A percentile compares a stretch with the other conserved stretches of the same genome.
Evolutionary conservation across 1,140 invertebrate species (phyloP).

Genomic region (Trialeurodes vaporariorum): DNA sequence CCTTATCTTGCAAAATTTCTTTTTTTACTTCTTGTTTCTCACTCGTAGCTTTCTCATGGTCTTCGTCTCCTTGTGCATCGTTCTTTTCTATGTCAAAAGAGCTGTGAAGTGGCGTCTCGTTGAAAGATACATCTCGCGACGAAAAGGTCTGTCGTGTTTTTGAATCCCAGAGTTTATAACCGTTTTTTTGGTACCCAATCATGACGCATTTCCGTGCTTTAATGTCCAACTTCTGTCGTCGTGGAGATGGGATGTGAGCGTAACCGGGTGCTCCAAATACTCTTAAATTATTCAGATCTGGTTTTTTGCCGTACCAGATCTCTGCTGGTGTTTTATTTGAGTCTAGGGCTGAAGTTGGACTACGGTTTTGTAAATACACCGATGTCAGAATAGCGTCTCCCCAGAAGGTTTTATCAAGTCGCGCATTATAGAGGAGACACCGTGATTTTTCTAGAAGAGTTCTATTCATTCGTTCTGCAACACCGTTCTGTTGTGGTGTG

Average conservation of each 20-base stretch:
- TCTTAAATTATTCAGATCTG: no score
- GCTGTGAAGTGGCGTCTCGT: no score
- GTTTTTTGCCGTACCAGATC: constrained; percentile 25
- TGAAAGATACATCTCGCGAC: no score
- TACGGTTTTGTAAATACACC: constrained; percentile 31
- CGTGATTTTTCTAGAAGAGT: constrained; percentile 30
- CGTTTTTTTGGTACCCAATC: constrained; percentile 23
- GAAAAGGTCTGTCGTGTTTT: no score
- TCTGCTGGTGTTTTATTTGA: constrained; percentile 28
- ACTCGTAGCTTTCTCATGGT: no score
- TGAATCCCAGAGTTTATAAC: background rate
- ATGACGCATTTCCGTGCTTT: constrained; percentile 24
- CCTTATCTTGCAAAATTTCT: no score
- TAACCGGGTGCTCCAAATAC: constrained; percentile 22
- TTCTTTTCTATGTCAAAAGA: no score
- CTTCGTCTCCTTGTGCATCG: no score
- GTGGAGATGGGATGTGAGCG: constrained; percentile 20
- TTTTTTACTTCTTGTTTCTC: no score
- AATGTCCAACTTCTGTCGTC: constrained; percentile 22
- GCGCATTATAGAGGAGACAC: constrained; percentile 21
- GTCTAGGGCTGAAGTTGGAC: constrained; percentile 22
- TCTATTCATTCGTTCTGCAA: no score
- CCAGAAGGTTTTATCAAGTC: constrained; percentile 25
- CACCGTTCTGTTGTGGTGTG: constrained; percentile 33
- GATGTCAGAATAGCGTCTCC: constrained; percentile 30